phyloP scores from a whole-genome alignment of 2,113 vertebrate species.

The Mobula birostris region DNA sequence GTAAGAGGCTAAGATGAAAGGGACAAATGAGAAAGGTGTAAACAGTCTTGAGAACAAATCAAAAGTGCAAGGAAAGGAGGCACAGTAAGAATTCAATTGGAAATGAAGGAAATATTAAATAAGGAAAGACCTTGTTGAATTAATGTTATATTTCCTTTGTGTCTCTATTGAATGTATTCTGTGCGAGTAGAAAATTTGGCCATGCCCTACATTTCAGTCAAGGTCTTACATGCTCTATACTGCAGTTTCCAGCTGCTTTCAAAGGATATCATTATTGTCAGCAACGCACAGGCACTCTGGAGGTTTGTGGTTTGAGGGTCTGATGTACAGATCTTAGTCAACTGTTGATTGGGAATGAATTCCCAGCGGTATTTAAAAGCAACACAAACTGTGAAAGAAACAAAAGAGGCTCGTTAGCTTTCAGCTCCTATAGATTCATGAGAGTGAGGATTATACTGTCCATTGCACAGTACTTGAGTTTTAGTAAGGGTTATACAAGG shows the following conservation, averaged over 20 bases:
- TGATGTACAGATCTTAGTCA: not conserved
- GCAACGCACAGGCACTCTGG: not conserved
- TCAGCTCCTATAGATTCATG: not conserved
- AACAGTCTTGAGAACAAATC: not conserved
- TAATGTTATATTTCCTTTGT: not conserved
- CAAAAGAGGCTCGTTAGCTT: not conserved
- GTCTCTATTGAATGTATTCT: not conserved
- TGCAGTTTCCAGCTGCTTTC: not conserved
- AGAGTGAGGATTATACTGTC: not conserved
- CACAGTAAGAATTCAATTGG: not conserved
- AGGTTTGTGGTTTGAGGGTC: not conserved
- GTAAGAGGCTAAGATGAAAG: not conserved
- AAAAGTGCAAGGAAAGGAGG: not conserved
- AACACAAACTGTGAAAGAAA: constrained; percentile 4
- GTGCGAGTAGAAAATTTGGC: not conserved
- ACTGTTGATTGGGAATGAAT: not conserved
- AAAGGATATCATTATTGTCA: constrained; percentile 7
- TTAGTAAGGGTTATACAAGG: not conserved
- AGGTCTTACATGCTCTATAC: not conserved
- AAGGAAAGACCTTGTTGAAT: not conserved
- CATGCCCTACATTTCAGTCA: constrained; percentile 28
- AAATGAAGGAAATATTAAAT: not conserved
- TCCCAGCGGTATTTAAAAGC: not conserved
- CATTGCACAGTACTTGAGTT: not conserved
- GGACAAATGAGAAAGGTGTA: not conserved